Conservation (phyloP, 2,888 invertebrate genomes). For the Subacronicta megacephala region DNA sequence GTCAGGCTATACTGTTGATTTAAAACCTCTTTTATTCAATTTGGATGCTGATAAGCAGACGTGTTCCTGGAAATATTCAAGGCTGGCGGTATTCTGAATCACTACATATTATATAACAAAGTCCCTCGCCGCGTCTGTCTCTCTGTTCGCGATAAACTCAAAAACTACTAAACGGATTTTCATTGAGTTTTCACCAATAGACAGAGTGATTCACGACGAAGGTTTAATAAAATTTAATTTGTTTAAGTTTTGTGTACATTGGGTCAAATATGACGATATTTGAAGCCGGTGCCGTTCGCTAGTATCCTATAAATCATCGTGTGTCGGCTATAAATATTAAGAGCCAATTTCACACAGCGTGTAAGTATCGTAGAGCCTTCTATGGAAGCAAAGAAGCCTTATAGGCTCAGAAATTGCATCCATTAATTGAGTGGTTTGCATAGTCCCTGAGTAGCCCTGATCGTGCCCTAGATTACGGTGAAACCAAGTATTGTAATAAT, state of each 20-base stretch:
- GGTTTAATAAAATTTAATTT: too few species aligned
- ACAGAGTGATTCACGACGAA: too few species aligned
- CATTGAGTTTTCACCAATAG: too few species aligned
- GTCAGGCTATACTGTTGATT: too few species aligned
- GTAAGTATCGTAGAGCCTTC: conserved; percentile 38
- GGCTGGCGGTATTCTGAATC: conserved; percentile 9
- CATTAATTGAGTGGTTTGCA: conserved; percentile 41
- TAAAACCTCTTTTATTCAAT: background rate
- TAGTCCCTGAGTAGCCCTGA: conserved; percentile 31
- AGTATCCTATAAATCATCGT: conserved; percentile 45
- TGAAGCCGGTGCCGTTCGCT: too few species aligned
- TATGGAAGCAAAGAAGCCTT: conserved; percentile 51
- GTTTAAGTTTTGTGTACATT: too few species aligned
- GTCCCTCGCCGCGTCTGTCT: too few species aligned
- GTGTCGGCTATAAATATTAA: conserved; percentile 50
- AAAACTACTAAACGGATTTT: too few species aligned
- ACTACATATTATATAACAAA: background rate
- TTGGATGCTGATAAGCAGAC: background rate
- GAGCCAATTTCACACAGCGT: conserved; percentile 43
- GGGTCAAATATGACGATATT: too few species aligned
- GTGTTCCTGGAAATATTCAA: conserved; percentile 10
- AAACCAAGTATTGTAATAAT: conserved; percentile 32
- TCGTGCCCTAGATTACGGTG: conserved; percentile 30
- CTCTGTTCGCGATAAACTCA: too few species aligned
- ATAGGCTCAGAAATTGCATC: conserved; percentile 36